Conservation (phyloP, 2,888 invertebrate species). For the Pelosia muscerda region DNA sequence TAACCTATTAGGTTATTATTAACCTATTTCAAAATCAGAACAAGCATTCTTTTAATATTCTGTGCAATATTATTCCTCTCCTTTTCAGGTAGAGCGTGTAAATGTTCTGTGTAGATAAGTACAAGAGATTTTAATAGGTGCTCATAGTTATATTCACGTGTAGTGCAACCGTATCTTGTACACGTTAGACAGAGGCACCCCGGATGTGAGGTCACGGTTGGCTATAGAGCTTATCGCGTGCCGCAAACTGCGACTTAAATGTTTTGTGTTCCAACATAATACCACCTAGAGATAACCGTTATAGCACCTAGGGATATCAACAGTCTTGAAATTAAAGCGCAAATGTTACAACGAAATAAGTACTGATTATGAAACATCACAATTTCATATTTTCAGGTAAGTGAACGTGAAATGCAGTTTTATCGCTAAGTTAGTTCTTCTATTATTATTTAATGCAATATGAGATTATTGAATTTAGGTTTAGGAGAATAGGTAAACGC, state of each 20-base stretch:
- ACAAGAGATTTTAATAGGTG: constrained; percentile 13
- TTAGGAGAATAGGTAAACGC: no score
- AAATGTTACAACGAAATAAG: constrained; percentile 29
- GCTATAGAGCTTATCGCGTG: constrained; percentile 67
- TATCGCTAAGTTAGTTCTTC: not conserved
- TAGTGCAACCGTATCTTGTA: constrained; percentile 36
- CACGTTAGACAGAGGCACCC: constrained; percentile 57
- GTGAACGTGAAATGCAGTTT: not conserved
- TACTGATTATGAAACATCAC: not conserved
- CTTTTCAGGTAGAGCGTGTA: not conserved
- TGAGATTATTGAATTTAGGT: not conserved
- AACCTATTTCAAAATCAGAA: not conserved
- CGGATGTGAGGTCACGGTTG: constrained; percentile 62
- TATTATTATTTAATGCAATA: not conserved
- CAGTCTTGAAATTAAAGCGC: constrained; percentile 46
- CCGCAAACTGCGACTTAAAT: constrained; percentile 69
- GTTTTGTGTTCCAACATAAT: constrained; percentile 64
- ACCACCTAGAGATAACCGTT: constrained; percentile 56
- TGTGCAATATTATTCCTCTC: not conserved
- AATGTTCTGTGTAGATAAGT: not conserved
- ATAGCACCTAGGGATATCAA: constrained; percentile 44
- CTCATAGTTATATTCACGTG: constrained; percentile 20
- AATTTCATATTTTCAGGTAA: not conserved
- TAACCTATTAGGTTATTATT: no score
- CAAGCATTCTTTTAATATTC: not conserved